Evolutionary conservation across 2,888 invertebrate species (phyloP).

Genomic region (Aphidius colemani): DNA sequence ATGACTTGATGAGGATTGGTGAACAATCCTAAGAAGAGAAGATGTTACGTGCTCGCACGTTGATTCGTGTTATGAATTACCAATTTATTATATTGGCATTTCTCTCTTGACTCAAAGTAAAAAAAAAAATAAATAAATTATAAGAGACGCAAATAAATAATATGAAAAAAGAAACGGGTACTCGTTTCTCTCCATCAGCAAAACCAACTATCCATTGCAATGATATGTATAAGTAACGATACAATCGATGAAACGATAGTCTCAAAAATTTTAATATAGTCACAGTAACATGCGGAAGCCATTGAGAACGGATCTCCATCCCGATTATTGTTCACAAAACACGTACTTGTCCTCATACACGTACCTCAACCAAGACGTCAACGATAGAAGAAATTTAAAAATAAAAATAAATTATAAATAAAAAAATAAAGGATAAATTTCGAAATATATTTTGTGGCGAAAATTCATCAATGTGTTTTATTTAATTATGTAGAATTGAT

Average conservation of each 20-base stretch:
- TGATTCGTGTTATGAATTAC: slow-evolving; percentile 46
- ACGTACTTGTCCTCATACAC: slow-evolving; percentile 57
- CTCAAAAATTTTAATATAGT: too few species aligned
- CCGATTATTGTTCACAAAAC: slow-evolving; percentile 41
- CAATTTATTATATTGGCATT: slow-evolving; percentile 25
- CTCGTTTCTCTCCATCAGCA: slow-evolving; percentile 7
- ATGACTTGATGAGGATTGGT: slow-evolving; percentile 22
- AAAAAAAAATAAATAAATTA: too few species aligned
- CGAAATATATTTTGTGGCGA: not conserved
- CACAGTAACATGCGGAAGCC: slow-evolving; percentile 31
- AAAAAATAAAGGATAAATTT: not conserved
- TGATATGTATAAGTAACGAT: too few species aligned
- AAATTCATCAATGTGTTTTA: not conserved
- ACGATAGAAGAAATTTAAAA: not conserved
- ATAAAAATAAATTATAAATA: not conserved
- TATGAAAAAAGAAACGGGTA: slow-evolving; percentile 10
- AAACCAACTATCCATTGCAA: not conserved
- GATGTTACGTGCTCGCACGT: slow-evolving; percentile 57
- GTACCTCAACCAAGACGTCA: slow-evolving; percentile 34
- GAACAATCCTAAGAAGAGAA: slow-evolving; percentile 56
- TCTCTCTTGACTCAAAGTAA: slow-evolving; percentile 4
- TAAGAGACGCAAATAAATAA: slow-evolving; percentile 9
- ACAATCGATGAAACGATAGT: too few species aligned
- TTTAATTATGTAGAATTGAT: not conserved
- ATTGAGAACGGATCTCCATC: slow-evolving; percentile 10